Conservation (phyloP, 2,113 vertebrate species). For the Notechis scutatus region DNA sequence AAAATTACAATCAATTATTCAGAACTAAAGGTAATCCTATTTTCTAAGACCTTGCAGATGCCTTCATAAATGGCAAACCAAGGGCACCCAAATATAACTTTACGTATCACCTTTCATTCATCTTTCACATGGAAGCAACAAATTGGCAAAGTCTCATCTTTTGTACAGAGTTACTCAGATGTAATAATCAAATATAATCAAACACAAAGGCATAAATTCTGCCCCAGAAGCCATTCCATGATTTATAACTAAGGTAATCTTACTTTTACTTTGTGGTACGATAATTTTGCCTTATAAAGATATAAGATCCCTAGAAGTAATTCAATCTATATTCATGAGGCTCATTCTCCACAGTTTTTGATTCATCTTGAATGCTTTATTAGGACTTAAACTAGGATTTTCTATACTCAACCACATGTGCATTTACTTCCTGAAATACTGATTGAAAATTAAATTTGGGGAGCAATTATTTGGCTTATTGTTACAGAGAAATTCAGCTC, state of each 20-base stretch:
- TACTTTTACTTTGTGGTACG: background rate
- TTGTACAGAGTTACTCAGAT: background rate
- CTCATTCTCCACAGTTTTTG: background rate
- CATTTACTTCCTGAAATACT: background rate
- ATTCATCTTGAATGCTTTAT: background rate
- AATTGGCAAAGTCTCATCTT: background rate
- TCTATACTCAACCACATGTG: background rate
- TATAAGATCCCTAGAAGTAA: background rate
- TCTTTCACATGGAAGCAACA: background rate
- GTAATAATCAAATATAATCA: background rate
- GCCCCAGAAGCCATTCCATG: background rate
- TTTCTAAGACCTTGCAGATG: background rate
- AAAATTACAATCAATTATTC: background rate
- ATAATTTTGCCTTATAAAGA: background rate
- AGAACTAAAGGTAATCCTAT: background rate
- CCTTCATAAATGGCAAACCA: background rate
- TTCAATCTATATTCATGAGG: background rate
- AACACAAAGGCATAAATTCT: background rate
- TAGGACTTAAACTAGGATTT: background rate
- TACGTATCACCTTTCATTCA: background rate
- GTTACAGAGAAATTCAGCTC: background rate
- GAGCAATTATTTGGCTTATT: background rate
- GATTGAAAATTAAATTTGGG: background rate
- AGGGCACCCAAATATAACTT: background rate
- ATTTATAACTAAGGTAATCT: background rate